Evolutionary conservation across 2,888 invertebrate species (phyloP).

Genomic region (Tachina grossa): DNA sequence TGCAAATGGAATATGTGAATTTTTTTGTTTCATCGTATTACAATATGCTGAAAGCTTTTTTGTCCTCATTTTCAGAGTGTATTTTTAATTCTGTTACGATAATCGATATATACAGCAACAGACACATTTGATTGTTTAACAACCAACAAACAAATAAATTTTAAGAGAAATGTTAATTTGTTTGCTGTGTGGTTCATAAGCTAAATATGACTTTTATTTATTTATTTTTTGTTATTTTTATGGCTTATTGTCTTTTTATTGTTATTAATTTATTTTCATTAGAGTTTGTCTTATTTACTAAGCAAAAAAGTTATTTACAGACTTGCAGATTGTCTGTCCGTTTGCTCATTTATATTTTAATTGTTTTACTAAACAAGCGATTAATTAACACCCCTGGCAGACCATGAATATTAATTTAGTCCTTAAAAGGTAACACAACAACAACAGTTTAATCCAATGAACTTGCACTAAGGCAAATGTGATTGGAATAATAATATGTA

Average conservation of each 20-base stretch:
- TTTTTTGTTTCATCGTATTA: no score
- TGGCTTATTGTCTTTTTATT: neutral
- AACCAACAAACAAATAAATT: neutral
- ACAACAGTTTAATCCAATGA: slow-evolving; percentile 7
- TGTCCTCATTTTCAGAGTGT: neutral
- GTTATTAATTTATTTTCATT: slow-evolving; percentile 20
- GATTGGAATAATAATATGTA: neutral
- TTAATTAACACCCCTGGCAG: slow-evolving; percentile 3
- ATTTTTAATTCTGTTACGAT: neutral
- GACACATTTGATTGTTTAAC: neutral
- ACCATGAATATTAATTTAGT: neutral
- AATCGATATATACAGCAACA: slow-evolving; percentile 5
- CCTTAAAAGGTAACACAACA: slow-evolving; percentile 2
- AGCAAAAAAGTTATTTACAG: slow-evolving; percentile 16
- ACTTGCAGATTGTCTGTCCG: neutral
- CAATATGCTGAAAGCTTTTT: no score
- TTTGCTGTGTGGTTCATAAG: neutral
- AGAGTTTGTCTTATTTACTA: slow-evolving; percentile 23
- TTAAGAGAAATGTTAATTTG: slow-evolving; percentile 5
- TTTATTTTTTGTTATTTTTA: neutral
- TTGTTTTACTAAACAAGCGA: neutral
- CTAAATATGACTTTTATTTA: neutral
- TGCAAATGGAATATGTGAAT: no score
- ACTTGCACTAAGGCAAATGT: neutral
- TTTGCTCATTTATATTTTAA: no score